Conservation (phyloP, 2,888 invertebrate genomes). For the Drosophila pegasa region DNA sequence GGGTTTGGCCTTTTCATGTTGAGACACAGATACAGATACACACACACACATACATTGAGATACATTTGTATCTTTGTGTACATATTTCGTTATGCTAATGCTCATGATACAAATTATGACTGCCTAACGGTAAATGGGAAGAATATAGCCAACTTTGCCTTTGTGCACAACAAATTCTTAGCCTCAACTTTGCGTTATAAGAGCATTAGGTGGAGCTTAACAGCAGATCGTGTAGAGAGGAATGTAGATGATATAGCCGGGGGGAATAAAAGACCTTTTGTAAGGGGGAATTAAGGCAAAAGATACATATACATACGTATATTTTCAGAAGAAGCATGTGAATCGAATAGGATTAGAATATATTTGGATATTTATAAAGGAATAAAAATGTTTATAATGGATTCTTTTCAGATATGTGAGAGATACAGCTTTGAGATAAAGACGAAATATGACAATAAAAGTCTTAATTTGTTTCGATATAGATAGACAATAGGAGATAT, state of each 20-base stretch:
- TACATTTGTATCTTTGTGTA: constrained; percentile 37
- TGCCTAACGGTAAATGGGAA: constrained; percentile 23
- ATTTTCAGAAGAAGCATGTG: neutral
- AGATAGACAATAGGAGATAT: too few relatives aligned
- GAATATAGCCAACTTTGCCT: neutral
- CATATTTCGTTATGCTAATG: constrained; percentile 40
- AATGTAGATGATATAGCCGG: neutral
- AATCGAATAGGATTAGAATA: neutral
- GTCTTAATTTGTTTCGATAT: too few relatives aligned
- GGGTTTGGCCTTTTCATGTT: constrained; percentile 36
- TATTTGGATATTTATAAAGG: too few relatives aligned
- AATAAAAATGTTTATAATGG: too few relatives aligned
- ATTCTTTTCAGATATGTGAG: too few relatives aligned
- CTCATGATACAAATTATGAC: constrained; percentile 25
- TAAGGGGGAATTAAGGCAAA: neutral
- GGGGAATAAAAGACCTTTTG: neutral
- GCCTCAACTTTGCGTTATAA: neutral
- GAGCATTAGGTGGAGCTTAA: neutral
- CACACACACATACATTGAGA: constrained; percentile 21
- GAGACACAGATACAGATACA: constrained; percentile 18
- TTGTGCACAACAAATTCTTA: neutral
- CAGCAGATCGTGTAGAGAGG: neutral
- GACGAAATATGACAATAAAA: too few relatives aligned
- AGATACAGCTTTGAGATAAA: too few relatives aligned
- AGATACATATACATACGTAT: neutral